Percentiles rank a stretch among this genome's conserved stretches.
These are phyloP conservation scores for Callipepla squamata DNA, from an alignment of 2,113 vertebrate genomes.

Conservation along the genomic window DNA sequence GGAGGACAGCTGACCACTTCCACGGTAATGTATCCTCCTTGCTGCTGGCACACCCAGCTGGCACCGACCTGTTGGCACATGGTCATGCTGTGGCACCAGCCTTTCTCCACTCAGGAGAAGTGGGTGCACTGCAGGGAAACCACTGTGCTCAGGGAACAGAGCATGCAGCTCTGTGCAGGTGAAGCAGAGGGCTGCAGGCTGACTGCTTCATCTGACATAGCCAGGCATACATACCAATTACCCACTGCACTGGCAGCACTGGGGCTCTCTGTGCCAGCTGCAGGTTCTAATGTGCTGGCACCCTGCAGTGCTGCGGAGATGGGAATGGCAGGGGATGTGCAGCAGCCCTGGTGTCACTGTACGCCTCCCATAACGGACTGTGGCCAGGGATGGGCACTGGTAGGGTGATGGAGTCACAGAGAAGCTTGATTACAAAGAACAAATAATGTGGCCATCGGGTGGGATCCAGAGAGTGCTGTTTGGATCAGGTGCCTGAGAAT, in stretches of 20 bases:
- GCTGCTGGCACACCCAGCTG: neutral
- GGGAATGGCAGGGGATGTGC: neutral
- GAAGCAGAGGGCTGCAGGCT: neutral
- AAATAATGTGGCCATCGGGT: rapidly evolving
- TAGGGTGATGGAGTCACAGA: neutral
- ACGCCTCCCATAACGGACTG: neutral
- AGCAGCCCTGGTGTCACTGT: neutral
- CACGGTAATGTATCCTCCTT: conserved; percentile 81
- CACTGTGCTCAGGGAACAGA: neutral
- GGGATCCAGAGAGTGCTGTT: neutral
- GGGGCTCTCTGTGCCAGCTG: neutral
- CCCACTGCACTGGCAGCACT: neutral
- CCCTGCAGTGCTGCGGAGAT: neutral
- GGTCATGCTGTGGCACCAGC: neutral
- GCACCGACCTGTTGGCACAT: neutral
- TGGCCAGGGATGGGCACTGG: neutral
- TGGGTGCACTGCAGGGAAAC: neutral
- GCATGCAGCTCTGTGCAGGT: neutral
- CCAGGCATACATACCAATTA: rapidly evolving
- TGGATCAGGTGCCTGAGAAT: conserved; percentile 1
- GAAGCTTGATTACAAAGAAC: neutral
- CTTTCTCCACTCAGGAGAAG: neutral
- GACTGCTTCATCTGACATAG: conserved; percentile 8
- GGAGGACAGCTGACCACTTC: conserved; percentile 91
- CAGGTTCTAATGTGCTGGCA: neutral